A percentile compares a stretch with the other conserved stretches of the same genome.
Evolutionary conservation across 2,113 vertebrate genomes (phyloP).

Genomic region (Dasyprocta punctata): DNA sequence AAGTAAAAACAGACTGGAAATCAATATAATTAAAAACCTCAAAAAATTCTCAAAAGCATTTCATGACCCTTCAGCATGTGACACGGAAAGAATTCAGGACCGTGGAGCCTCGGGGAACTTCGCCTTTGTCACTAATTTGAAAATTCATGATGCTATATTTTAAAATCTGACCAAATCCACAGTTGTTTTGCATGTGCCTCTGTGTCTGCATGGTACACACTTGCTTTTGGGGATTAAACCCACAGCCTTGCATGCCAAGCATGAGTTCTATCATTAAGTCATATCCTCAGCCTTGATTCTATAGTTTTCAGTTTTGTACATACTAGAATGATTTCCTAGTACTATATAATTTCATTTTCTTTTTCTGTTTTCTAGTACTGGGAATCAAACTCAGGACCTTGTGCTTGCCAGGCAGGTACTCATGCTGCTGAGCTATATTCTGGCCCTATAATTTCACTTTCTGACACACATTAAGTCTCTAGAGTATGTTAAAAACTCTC

Average conservation of each 20-base stretch:
- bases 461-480: not conserved
- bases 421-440: too few species aligned
- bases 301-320: conserved; percentile 1
- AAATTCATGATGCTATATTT: not conserved
- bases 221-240: not conserved
- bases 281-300: not conserved
- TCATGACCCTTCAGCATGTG: not conserved
- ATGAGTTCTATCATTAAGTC: not conserved
- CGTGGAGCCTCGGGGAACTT: not conserved
- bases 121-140: not conserved
- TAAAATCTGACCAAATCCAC: not conserved
- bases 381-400: too few species aligned
- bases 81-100: not conserved
- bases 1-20: not conserved
- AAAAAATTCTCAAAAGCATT: not conserved
- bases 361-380: not conserved
- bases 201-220: not conserved
- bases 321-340: not conserved
- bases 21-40: not conserved
- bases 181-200: not conserved
- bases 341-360: conserved; percentile 31
- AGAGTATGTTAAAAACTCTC: conserved; percentile 39
- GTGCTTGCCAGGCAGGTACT: too few species aligned
- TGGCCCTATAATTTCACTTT: conserved; percentile 15
- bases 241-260: not conserved